Evolutionary conservation across 2,113 vertebrate species (phyloP), one percentile per base, ranked within the genome.

Genomic region (Piprites chloris): DNA sequence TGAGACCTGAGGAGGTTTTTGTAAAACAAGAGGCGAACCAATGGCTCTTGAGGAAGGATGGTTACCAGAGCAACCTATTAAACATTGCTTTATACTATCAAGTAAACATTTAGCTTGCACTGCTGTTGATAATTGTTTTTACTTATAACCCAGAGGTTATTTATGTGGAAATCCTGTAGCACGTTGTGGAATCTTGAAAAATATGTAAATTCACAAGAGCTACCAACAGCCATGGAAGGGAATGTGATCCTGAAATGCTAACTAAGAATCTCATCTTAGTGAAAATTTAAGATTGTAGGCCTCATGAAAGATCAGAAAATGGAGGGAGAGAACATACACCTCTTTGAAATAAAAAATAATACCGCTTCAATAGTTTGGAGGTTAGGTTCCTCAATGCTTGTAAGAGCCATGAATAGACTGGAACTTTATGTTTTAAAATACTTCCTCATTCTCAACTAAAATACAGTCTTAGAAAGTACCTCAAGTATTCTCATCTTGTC

Each of bases 291-390:
- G 41, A 80, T 62, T 87, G 80, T 61, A 86, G 42, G 15, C 4
- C 14, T 63, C 7, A 65, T 27, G 27, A 65, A 80, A 58, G 11
- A 49, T 67, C 6, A 78, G n/a, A 52, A 91, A 87, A 74, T 12
- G 1, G 6, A 71, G 6, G 22, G 37, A 89, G 28, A 85, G 5
- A 71, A 23, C 0, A 2, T 28, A 33, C 1, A 66, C 1, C 0
- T 56, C 14, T 56, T 68, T 56, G 19, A 69, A 83, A 82, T 30
- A 61, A 67, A 61, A 26, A 81, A 39, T 67, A 47, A 37, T 66
- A 41, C 1, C 3, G 3, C 0, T 47, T 52, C 73, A 50, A 62
- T 74, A 32, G 2, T 74, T 84, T 68, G 14, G 23, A 46, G 8
- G 13, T 71, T 68, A 65, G 9, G 3, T 41, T 92, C 6, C 9